These are phyloP conservation scores for Gnatocerus cornutus DNA, from an alignment of 2,888 invertebrate genomes.

Conservation along the genomic window DNA sequence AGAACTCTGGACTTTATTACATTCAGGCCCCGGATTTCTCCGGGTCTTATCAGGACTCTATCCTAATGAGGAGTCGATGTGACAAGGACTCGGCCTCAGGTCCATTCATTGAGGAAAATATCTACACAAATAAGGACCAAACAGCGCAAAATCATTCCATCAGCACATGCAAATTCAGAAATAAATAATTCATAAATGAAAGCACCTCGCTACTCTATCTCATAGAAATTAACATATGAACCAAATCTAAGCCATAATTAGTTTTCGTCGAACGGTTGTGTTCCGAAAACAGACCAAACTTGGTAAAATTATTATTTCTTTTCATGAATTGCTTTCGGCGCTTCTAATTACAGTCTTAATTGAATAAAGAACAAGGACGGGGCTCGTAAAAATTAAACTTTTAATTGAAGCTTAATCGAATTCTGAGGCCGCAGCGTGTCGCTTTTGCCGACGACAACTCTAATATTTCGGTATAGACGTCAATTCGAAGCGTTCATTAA, in stretches of 20 bases:
- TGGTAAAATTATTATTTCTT: conserved; percentile 40
- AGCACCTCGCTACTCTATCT: conserved; percentile 32
- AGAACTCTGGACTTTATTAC: conserved; percentile 16
- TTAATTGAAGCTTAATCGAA: conserved; percentile 49
- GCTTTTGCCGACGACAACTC: not conserved
- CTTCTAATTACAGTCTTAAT: conserved; percentile 49
- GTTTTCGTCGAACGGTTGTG: conserved; percentile 14
- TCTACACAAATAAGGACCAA: not conserved
- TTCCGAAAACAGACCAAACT: conserved; percentile 31
- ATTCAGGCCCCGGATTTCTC: conserved; percentile 19
- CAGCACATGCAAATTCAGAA: conserved; percentile 20
- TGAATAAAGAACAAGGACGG: conserved; percentile 36
- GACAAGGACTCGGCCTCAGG: conserved; percentile 6
- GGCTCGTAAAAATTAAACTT: conserved; percentile 45
- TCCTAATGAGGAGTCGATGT: conserved; percentile 27
- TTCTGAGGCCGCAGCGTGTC: conserved; percentile 21
- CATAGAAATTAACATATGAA: conserved; percentile 34
- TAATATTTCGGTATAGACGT: conserved; percentile 41
- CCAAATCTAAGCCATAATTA: conserved; percentile 28
- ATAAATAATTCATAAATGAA: conserved; percentile 43
- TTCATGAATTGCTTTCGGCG: conserved; percentile 33
- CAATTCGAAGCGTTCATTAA: conserved; percentile 42
- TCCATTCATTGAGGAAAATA: too few relatives aligned
- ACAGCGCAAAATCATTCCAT: conserved; percentile 10
- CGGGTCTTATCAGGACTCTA: conserved; percentile 13